Evolutionary conservation across 2,797 vertebrate species (phyloP), one percentile per base, ranked within the genome.

Genomic region (Sphenopsis melanotis): DNA sequence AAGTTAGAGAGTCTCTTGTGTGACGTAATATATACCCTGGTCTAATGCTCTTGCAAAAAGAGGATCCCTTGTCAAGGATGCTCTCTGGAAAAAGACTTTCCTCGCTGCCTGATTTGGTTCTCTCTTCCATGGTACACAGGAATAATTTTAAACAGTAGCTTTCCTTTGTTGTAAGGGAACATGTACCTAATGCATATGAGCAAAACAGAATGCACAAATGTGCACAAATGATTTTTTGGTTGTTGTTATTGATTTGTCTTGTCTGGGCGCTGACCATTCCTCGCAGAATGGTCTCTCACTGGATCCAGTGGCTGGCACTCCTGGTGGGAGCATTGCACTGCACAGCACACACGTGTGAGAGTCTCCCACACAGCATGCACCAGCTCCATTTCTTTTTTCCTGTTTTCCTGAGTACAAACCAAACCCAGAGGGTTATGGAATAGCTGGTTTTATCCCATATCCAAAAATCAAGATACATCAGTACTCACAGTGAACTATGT

Each of bases 51-150:
- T 96, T 76, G 89, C 50, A 79, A 23, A 86, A 94, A 97, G 93
- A 74, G 88, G 92, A 75, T 69, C 68, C 49, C 90, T 95, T 97
- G 90, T 92, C 90, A 93, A 71, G 63, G 39, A 44, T n/a, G 74
- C 37, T 90, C 81, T 93, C 91, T 75, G 76, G 96, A 95, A 96
- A 93, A 95, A 80, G 82, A 79, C 83, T 83, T 94, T 93, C 76
- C 89, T 96, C 47, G 83, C 75, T 66, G 10, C 78, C 68, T 76
- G 74, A 76, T 64, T 94, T 91, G 52, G 42, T 91, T 88, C 53
- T 96, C 16, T 96, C 61, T 92, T 92, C 49, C 66, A 30, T 32
- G 66, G 72, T 87, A 52, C 57, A 87, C 11, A 1, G 59, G 94
- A 94, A 87, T 74, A 2, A 52, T 74, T 90, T 83, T 81, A 95